Percentiles rank a stretch among this genome's conserved stretches.
Evolutionary conservation across 2,797 vertebrate genomes (phyloP).

Genomic region (Syngnathus rostellatus): DNA sequence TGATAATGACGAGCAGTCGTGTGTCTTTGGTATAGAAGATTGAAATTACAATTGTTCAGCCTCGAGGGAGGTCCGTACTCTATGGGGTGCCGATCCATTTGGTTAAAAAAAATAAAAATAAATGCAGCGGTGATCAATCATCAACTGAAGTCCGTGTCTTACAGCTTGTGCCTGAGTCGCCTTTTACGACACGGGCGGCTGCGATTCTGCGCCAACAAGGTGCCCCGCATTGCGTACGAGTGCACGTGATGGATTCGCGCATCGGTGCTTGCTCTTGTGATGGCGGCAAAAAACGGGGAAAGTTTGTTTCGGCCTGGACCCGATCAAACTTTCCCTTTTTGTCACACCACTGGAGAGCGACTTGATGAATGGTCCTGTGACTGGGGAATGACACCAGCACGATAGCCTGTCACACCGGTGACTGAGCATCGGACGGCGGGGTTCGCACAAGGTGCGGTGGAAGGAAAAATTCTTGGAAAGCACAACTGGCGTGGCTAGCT

Average conservation of each 20-base stretch:
- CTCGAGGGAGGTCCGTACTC: not conserved
- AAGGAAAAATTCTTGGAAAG: slow-evolving; percentile 36
- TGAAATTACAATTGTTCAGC: not conserved
- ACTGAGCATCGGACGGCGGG: slow-evolving; percentile 13
- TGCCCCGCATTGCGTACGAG: not conserved
- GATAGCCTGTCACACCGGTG: slow-evolving; percentile 29
- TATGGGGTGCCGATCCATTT: not conserved
- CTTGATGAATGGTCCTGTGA: slow-evolving; percentile 53
- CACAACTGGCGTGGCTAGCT: slow-evolving; percentile 17
- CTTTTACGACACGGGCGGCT: not conserved
- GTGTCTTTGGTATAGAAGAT: not conserved
- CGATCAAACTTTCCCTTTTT: slow-evolving; percentile 43
- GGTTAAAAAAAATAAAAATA: not conserved
- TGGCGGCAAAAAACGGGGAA: slow-evolving; percentile 29
- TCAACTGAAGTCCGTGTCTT: not conserved
- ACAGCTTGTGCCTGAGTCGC: not conserved
- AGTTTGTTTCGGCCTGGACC: slow-evolving; percentile 31
- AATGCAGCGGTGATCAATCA: not conserved
- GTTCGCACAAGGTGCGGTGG: slow-evolving; percentile 25
- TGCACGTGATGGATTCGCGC: not conserved
- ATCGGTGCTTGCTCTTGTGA: slow-evolving; percentile 6
- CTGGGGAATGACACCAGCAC: slow-evolving; percentile 36
- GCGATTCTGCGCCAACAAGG: not conserved
- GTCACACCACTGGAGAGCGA: slow-evolving; percentile 40
- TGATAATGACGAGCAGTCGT: not conserved